Evolutionary conservation across 1,140 invertebrate genomes (phyloP).

Genomic region (Caenorhabditis tropicalis): DNA sequence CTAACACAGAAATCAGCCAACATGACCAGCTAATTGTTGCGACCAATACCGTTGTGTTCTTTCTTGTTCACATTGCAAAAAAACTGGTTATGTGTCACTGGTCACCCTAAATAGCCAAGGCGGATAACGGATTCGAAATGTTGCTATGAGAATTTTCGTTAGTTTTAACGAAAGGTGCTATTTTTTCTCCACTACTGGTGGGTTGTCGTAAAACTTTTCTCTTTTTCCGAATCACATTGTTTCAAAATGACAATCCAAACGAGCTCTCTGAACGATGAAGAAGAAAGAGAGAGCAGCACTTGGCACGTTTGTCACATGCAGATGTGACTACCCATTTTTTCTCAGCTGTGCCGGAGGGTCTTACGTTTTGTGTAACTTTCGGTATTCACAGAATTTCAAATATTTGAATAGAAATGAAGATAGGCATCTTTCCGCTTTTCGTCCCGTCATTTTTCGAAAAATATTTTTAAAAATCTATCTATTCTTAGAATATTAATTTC

Average conservation of each 20-base stretch:
- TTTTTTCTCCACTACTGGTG: neutral
- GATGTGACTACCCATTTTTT: constrained; percentile 36
- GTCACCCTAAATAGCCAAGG: neutral
- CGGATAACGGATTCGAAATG: constrained; percentile 18
- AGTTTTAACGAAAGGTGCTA: neutral
- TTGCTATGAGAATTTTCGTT: neutral
- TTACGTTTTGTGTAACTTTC: constrained; percentile 14
- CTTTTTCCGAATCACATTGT: constrained; percentile 43
- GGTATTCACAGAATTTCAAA: neutral
- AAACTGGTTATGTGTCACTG: constrained; percentile 34
- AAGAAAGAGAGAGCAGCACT: neutral
- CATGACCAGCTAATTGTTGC: constrained; percentile 5
- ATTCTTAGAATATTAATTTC: too few species aligned
- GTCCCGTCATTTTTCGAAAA: too few species aligned
- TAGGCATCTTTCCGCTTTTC: too few species aligned
- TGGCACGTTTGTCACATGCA: constrained; percentile 26
- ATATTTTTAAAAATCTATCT: too few species aligned
- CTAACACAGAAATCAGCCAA: neutral
- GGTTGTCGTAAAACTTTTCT: constrained; percentile 37
- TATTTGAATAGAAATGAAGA: neutral
- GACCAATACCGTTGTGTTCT: neutral
- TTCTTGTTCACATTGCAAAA: neutral
- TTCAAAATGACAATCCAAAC: constrained; percentile 42
- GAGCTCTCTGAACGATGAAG: too few species aligned
- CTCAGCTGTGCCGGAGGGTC: neutral